Percentiles rank a stretch among this genome's conserved stretches.
phyloP scores from a whole-genome alignment of 2,888 invertebrate species.

The Cryptus armator region DNA sequence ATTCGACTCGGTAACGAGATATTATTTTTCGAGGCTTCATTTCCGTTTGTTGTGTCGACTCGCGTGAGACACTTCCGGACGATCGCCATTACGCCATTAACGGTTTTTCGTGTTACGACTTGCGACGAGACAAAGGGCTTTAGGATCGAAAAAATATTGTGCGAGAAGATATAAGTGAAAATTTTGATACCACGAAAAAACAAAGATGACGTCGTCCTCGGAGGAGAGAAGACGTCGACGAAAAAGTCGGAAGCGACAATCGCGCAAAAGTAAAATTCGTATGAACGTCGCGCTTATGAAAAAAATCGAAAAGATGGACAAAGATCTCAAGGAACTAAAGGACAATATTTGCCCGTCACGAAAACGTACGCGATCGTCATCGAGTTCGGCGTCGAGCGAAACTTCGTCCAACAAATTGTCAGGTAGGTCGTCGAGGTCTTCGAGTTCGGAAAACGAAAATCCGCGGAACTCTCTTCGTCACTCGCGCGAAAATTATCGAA shows the following conservation, averaged over 20 bases:
- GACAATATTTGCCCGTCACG: not conserved
- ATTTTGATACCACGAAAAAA: no score
- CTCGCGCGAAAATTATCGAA: not conserved
- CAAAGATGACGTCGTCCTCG: conserved; percentile 1
- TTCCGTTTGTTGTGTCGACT: not conserved
- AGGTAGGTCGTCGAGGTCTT: not conserved
- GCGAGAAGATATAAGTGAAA: not conserved
- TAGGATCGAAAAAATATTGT: not conserved
- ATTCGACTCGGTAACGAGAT: not conserved
- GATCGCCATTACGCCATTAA: not conserved
- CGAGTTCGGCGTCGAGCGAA: conserved; percentile 10
- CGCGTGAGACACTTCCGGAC: not conserved
- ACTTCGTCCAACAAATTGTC: not conserved
- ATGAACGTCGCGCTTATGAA: not conserved
- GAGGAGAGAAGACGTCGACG: conserved; percentile 5
- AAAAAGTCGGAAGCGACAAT: not conserved
- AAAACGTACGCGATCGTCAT: conserved; percentile 35
- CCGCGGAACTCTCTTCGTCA: not conserved
- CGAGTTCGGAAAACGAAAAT: conserved; percentile 25
- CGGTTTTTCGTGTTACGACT: not conserved
- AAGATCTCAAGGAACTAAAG: not conserved
- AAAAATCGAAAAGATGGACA: not conserved
- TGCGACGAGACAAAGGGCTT: not conserved
- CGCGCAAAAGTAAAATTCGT: not conserved
- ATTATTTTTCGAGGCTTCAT: not conserved